These are phyloP conservation scores for Colossoma macropomum DNA, from an alignment of 2,113 vertebrate species.

Conservation along the genomic window DNA sequence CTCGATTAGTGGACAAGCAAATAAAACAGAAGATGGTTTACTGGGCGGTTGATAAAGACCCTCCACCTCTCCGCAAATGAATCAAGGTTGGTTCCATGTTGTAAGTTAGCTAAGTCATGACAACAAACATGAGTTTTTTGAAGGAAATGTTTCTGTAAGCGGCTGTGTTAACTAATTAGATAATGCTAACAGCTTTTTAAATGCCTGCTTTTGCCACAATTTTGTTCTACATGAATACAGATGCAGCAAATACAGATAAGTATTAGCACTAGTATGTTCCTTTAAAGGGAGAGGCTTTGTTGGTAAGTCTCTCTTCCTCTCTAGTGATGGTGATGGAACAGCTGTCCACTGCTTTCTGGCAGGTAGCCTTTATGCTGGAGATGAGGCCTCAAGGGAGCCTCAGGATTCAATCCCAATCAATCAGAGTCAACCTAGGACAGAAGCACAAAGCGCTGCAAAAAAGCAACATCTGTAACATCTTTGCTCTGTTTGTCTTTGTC, in stretches of 20 bases:
- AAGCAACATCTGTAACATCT: background rate
- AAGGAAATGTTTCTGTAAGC: too few relatives aligned
- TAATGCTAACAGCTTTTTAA: too few relatives aligned
- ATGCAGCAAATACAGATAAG: background rate
- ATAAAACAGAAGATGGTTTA: too few relatives aligned
- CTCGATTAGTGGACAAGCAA: too few relatives aligned
- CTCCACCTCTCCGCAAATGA: too few relatives aligned
- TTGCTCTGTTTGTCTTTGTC: too few relatives aligned
- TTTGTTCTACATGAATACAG: background rate
- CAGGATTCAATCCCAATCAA: constrained; percentile 25
- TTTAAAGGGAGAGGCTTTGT: constrained; percentile 27
- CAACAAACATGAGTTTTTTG: too few relatives aligned
- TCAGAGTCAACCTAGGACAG: background rate
- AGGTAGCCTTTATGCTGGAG: constrained; percentile 26
- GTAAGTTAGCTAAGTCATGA: too few relatives aligned
- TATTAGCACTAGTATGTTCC: background rate
- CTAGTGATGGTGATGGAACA: constrained; percentile 44
- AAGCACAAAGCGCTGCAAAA: background rate
- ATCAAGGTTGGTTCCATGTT: too few relatives aligned
- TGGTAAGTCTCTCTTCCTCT: constrained; percentile 32
- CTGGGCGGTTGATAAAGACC: too few relatives aligned
- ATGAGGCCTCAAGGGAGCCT: constrained; percentile 13
- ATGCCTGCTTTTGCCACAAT: too few relatives aligned
- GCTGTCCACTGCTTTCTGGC: constrained; percentile 27
- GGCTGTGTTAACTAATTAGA: too few relatives aligned